Conservation (phyloP, 2,113 vertebrate genomes). For the Xiphophorus hellerii region DNA sequence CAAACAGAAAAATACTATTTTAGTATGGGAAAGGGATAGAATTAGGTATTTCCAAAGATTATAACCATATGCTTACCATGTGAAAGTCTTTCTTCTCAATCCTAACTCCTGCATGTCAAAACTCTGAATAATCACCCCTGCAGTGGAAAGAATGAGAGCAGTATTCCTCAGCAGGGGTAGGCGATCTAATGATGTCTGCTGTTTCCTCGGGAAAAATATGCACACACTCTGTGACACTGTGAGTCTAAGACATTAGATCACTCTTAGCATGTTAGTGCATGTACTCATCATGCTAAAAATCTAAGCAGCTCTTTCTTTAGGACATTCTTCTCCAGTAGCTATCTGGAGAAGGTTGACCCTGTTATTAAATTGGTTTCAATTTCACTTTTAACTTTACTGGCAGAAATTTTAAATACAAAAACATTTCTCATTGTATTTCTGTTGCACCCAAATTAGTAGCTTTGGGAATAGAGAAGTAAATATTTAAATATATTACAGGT, state of each 20-base stretch:
- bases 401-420: neutral
- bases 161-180: constrained; percentile 25
- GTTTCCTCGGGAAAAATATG: constrained; percentile 55
- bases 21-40: neutral
- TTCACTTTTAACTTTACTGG: neutral
- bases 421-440: neutral
- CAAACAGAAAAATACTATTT: neutral
- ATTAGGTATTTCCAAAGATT: neutral
- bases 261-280: constrained; percentile 20
- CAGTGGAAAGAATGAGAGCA: constrained; percentile 44
- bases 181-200: constrained; percentile 30
- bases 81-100: constrained; percentile 1
- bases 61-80: neutral
- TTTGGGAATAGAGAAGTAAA: neutral
- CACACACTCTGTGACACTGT: constrained; percentile 29
- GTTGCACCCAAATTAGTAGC: neutral
- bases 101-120: constrained; percentile 31
- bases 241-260: constrained; percentile 34
- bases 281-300: constrained; percentile 16
- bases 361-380: constrained; percentile 20
- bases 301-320: neutral
- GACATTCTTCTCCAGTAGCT: neutral
- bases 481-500: constrained; percentile 10
- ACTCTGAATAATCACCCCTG: constrained; percentile 23
- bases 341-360: constrained; percentile 4